These are phyloP conservation scores for Lasioglossum albipes DNA, from an alignment of 1,140 invertebrate genomes.

Conservation along the genomic window DNA sequence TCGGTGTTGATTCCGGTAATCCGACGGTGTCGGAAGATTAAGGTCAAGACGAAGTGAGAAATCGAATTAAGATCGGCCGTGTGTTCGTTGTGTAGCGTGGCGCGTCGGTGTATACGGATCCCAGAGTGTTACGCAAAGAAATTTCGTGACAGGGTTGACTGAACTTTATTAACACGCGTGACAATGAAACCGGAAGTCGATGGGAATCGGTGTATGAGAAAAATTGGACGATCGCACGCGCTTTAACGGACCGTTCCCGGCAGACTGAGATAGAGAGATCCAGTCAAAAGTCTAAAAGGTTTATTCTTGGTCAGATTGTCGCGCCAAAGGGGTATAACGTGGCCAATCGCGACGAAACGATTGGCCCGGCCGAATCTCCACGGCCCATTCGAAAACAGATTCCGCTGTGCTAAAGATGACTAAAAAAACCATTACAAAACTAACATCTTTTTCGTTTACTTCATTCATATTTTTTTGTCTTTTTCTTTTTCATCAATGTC, in stretches of 20 bases:
- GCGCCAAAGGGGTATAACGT: conserved; percentile 52
- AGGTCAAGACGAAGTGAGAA: conserved; percentile 22
- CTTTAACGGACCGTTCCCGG: conserved; percentile 32
- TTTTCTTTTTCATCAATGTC: conserved; percentile 37
- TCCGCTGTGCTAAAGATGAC: conserved; percentile 21
- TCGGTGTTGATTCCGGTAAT: conserved; percentile 1
- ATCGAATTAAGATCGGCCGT: conserved; percentile 10
- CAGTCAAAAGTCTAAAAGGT: conserved; percentile 45
- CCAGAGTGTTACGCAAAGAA: background rate
- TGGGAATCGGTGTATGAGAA: conserved; percentile 1
- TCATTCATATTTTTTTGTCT: conserved; percentile 27
- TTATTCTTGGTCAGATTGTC: conserved; percentile 59
- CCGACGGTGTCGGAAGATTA: conserved; percentile 10
- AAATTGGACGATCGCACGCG: conserved; percentile 29
- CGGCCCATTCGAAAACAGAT: background rate
- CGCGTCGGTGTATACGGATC: background rate
- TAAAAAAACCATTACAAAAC: conserved; percentile 61
- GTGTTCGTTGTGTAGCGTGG: background rate
- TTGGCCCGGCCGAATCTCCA: conserved; percentile 3
- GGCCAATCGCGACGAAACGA: conserved; percentile 18
- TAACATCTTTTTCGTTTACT: conserved; percentile 47
- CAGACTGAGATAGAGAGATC: conserved; percentile 33
- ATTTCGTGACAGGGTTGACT: conserved; percentile 21
- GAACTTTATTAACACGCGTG: conserved; percentile 37
- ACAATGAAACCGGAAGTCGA: conserved; percentile 31